These are phyloP conservation scores for Amphipyra berbera DNA, from an alignment of 2,888 invertebrate species.

Conservation along the genomic window DNA sequence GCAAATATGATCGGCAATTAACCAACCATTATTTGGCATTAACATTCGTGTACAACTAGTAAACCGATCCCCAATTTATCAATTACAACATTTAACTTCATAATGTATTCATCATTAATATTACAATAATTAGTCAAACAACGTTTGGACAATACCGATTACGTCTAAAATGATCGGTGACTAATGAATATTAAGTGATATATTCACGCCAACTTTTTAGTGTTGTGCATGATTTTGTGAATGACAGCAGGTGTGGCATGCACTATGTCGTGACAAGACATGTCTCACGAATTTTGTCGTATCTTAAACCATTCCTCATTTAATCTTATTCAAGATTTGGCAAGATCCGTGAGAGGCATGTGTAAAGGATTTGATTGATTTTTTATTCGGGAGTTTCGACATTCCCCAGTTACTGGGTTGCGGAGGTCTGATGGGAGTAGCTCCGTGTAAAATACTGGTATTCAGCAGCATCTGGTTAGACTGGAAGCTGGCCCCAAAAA, in stretches of 20 bases:
- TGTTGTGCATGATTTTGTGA: slow-evolving; percentile 8
- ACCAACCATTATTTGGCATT: background rate
- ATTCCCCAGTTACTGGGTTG: too few species aligned
- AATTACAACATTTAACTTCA: background rate
- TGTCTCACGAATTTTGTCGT: background rate
- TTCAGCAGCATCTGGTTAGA: too few species aligned
- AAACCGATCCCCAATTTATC: background rate
- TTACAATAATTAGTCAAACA: background rate
- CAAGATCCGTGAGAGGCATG: too few species aligned
- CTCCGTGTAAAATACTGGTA: too few species aligned
- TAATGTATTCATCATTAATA: background rate
- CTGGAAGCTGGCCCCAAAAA: too few species aligned
- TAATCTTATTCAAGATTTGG: too few species aligned
- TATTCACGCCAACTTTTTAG: slow-evolving; percentile 9
- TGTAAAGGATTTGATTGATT: too few species aligned
- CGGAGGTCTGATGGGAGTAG: too few species aligned
- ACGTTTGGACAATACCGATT: background rate
- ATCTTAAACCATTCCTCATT: background rate
- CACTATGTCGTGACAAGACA: background rate
- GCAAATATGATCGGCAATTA: background rate
- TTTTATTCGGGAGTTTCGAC: too few species aligned
- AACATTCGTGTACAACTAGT: background rate
- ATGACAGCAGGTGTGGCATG: background rate
- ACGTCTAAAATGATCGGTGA: slow-evolving; percentile 7
- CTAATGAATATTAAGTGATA: slow-evolving; percentile 12